Conservation (phyloP, 2,113 vertebrate genomes). For the Callaeas wilsoni region DNA sequence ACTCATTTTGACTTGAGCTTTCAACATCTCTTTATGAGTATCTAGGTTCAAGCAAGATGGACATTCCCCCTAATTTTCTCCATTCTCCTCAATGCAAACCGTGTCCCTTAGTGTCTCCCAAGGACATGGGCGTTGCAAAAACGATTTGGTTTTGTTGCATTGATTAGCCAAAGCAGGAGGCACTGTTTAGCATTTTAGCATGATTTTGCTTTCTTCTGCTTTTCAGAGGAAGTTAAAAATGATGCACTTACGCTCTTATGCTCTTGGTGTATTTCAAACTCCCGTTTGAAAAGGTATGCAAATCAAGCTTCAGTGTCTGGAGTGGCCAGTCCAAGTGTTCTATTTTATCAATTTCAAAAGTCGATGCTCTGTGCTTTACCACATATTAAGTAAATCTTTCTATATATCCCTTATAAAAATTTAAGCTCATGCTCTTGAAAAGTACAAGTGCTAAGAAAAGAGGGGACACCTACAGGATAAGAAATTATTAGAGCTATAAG, state of each 20-base stretch:
- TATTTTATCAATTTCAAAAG: background rate
- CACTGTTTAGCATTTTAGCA: background rate
- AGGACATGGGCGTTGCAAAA: background rate
- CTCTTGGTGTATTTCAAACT: background rate
- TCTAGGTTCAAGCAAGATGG: background rate
- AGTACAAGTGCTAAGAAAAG: background rate
- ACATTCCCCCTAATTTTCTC: background rate
- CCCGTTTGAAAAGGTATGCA: background rate
- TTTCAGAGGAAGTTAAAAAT: background rate
- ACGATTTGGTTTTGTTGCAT: background rate
- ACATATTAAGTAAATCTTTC: constrained; percentile 13
- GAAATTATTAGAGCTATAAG: background rate
- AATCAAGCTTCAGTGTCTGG: background rate
- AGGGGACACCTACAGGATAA: background rate
- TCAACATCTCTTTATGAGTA: accelerated
- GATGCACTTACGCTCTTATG: accelerated
- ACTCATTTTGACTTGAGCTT: background rate
- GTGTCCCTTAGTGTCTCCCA: background rate
- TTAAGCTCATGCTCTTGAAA: constrained; percentile 19
- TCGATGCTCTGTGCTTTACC: background rate
- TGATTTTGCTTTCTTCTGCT: background rate
- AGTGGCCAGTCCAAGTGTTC: background rate
- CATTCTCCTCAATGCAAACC: background rate
- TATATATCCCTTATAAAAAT: background rate
- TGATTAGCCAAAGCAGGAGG: background rate